These are phyloP conservation scores for Porites rus DNA, from an alignment of 92 coral and sea anemone genomes.

Conservation along the genomic window DNA sequence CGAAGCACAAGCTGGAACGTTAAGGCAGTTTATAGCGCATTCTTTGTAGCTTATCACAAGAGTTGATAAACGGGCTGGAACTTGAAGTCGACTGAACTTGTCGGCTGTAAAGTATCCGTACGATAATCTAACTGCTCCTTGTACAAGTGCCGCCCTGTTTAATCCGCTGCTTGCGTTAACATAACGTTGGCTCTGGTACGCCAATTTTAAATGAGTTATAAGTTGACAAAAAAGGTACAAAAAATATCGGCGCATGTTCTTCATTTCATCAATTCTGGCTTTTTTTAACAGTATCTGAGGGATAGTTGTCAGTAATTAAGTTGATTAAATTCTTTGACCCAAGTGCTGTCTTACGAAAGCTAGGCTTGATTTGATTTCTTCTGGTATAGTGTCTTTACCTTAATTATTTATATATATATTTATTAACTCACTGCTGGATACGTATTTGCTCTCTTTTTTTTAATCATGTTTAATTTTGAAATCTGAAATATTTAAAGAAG, in stretches of 20 bases:
- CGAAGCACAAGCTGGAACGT: conserved; percentile 25
- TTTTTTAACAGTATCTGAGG: background rate
- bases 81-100: conserved; percentile 14
- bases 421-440: too few relatives aligned
- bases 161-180: background rate
- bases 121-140: background rate
- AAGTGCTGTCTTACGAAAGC: too few relatives aligned
- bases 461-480: too few relatives aligned
- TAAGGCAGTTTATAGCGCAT: conserved; percentile 27
- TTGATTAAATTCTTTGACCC: too few relatives aligned
- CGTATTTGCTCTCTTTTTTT: too few relatives aligned
- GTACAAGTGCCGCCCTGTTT: background rate
- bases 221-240: background rate
- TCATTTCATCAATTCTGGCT: background rate
- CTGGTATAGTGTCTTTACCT: too few relatives aligned
- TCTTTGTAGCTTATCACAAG: conserved; percentile 15
- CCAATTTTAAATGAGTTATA: background rate
- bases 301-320: too few relatives aligned
- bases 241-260: background rate
- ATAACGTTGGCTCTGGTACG: background rate
- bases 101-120: conserved; percentile 8
- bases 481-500: too few relatives aligned
- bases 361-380: too few relatives aligned
- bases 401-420: too few relatives aligned
- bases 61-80: conserved; percentile 6